These are phyloP conservation scores for Luscinia luscinia DNA, from an alignment of 2,797 vertebrate genomes.

Conservation along the genomic window DNA sequence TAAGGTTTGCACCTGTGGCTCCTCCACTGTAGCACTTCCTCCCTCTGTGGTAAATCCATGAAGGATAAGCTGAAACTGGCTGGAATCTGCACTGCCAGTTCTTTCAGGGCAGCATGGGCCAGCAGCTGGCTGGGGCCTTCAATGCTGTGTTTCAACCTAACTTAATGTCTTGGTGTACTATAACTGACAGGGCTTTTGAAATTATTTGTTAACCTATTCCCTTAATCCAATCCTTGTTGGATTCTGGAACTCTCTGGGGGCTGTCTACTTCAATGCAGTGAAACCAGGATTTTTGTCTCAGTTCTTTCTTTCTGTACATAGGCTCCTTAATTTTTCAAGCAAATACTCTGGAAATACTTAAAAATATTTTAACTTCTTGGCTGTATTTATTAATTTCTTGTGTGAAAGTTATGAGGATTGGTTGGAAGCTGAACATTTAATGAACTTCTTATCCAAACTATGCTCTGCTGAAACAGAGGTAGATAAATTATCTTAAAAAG, in stretches of 20 bases:
- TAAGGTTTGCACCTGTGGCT: neutral
- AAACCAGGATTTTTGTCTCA: neutral
- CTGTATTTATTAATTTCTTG: neutral
- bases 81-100: neutral
- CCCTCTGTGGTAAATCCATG: neutral
- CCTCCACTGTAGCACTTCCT: neutral
- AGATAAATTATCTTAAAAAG: neutral
- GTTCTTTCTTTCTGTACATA: neutral
- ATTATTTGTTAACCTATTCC: neutral
- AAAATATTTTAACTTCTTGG: neutral
- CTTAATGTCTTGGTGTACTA: neutral
- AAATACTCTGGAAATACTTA: neutral
- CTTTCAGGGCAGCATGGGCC: neutral
- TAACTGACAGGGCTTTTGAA: neutral
- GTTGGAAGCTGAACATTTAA: neutral
- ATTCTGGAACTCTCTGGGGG: neutral
- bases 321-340: neutral
- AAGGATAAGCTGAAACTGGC: neutral
- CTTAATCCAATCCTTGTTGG: neutral
- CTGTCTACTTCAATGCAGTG: neutral
- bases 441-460: neutral
- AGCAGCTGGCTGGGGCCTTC: neutral
- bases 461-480: neutral
- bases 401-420: neutral
- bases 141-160: neutral